Evolutionary conservation across 2,797 vertebrate species (phyloP).

Genomic region (Dendrocincla fuliginosa): DNA sequence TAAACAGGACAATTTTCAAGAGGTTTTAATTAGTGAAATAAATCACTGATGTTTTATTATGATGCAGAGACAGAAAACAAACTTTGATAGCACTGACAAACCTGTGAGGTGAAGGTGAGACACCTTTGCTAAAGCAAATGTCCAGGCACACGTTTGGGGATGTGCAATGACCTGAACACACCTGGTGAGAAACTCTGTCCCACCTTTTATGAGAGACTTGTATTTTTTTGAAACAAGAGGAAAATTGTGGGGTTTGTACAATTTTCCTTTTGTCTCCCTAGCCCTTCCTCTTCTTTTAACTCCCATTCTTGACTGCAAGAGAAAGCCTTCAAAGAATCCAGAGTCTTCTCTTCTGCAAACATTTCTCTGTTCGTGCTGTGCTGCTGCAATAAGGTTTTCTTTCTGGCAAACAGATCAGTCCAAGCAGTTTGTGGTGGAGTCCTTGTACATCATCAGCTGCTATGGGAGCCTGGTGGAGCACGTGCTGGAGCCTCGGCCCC

Average conservation of each 20-base stretch:
- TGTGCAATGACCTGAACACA: not conserved
- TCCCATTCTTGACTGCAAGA: not conserved
- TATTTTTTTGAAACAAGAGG: not conserved
- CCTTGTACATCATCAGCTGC: constrained; percentile 93
- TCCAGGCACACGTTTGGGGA: rapidly evolving
- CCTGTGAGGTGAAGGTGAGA: not conserved
- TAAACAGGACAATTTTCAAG: not conserved
- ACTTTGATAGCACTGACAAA: not conserved
- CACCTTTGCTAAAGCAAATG: not conserved
- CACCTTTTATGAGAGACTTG: not conserved
- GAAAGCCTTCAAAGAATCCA: not conserved
- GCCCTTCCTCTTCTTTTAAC: not conserved
- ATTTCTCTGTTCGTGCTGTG: not conserved
- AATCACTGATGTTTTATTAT: not conserved
- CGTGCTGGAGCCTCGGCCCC: constrained; percentile 90
- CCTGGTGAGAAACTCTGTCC: not conserved
- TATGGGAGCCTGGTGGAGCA: constrained; percentile 96
- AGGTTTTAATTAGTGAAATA: not conserved
- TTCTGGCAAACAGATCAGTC: constrained; percentile 85
- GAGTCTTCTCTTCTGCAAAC: rapidly evolving
- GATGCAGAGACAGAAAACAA: not conserved
- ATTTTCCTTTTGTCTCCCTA: not conserved
- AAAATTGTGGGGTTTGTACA: not conserved
- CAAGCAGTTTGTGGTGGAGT: constrained; percentile 92
- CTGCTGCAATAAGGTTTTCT: not conserved